Percentiles rank a stretch among this genome's conserved stretches.
These are phyloP conservation scores for Brenthis hecate DNA, from an alignment of 2,888 invertebrate genomes.

Conservation along the genomic window DNA sequence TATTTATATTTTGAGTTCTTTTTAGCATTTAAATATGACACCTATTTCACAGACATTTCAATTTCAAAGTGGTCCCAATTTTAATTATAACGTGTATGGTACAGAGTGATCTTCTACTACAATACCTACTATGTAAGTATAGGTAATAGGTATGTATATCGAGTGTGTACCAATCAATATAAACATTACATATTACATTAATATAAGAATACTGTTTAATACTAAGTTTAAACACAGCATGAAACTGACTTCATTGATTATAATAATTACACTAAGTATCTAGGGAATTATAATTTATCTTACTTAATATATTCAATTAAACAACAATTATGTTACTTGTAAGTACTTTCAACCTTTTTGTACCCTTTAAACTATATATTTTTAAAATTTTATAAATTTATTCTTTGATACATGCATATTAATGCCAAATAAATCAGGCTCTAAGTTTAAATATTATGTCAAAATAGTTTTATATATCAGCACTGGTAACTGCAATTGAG, in stretches of 20 bases:
- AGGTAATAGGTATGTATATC: not conserved
- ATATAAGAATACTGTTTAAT: constrained; percentile 11
- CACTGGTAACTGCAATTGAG: no score
- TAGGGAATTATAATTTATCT: no score
- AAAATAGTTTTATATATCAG: no score
- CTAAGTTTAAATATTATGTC: no score
- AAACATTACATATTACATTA: constrained; percentile 4
- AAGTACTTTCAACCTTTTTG: no score
- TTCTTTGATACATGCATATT: no score
- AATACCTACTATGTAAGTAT: not conserved
- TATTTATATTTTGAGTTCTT: constrained; percentile 4
- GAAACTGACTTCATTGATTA: not conserved
- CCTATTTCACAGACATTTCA: constrained; percentile 2
- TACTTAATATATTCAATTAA: no score
- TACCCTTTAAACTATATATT: no score
- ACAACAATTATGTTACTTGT: no score
- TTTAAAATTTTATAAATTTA: no score
- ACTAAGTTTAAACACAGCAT: constrained; percentile 15
- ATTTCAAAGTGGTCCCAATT: constrained; percentile 11
- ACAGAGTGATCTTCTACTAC: constrained; percentile 5
- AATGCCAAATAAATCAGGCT: no score
- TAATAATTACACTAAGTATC: no score
- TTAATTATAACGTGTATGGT: not conserved
- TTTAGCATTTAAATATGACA: constrained; percentile 9
- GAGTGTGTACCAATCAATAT: constrained; percentile 4